Base-by-base conservation (phyloP, 2,797 vertebrate species). In the Buphagus erythrorhynchus region DNA sequence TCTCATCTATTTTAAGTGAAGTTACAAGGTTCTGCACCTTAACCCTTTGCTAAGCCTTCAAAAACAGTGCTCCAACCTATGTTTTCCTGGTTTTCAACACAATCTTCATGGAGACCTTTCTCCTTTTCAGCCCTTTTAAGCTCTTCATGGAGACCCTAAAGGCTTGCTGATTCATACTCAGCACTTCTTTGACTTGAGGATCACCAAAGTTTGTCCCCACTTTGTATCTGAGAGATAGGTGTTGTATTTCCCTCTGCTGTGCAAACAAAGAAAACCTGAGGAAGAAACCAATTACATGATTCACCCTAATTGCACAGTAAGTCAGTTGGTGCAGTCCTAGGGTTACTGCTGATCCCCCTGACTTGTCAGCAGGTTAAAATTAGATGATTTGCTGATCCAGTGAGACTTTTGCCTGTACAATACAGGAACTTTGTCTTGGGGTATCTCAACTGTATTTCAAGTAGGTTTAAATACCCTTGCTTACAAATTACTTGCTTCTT, bases 291-390 rank as follows among this genome's bases (percentile, higher is more conserved):
- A 92, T 92, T 90, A 88, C 3, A 5, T 90, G 90, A 96, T 76
- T 96, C 78, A 91, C n/a, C 24, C 29, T 92, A 79, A 91, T 82
- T 73, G 91, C 83, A 68, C 11, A 55, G 36, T 26, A 49, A 63
- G 63, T 36, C 61, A 58, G 38, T 48, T 49, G 57, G 38, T 36
- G 31, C 14, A 55, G 73, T 63, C 54, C 36, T 83, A 17, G 36
- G 48, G 45, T 90, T 92, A 62, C 78, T 95, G 90, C 88, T 88
- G 89, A 86, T 65, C 48, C 79, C 58, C 26, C 9, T 48, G 40
- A 17, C 59, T 78, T 77, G 82, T 91, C 88, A 92, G 91, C 86
- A 92, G 38, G 48, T 65, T 94, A 92, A 92, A 96, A 94, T 77
- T 43, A 75, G 75, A 72, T 80, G 24, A 55, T 80, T 68, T 1